Conservation (phyloP, 2,888 invertebrate species). For the Sipha maydis region DNA sequence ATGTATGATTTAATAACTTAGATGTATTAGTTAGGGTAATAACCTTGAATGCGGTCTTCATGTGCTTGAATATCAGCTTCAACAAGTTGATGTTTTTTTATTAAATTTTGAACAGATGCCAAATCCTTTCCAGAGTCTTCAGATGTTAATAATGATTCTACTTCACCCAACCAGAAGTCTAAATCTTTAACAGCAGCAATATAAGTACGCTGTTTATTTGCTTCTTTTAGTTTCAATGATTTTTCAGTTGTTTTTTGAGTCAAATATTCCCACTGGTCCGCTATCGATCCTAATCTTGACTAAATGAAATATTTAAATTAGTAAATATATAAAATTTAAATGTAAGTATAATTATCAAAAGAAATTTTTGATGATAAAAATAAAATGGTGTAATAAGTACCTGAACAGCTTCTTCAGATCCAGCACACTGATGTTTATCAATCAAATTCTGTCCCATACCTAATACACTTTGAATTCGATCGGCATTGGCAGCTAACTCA, state of each 20-base stretch:
- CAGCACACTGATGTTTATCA: constrained; percentile 95
- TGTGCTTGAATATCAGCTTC: constrained; percentile 98
- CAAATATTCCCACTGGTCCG: constrained; percentile 98
- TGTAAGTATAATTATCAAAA: not conserved
- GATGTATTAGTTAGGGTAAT: not conserved
- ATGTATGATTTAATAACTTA: not conserved
- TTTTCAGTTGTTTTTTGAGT: constrained; percentile 99
- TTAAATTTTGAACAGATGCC: constrained; percentile 97
- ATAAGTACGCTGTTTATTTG: constrained; percentile 98
- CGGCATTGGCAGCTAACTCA: constrained; percentile 97
- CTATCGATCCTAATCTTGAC: constrained; percentile 86
- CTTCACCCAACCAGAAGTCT: constrained; percentile 99
- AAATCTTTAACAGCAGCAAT: constrained; percentile 99
- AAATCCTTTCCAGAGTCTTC: constrained; percentile 98
- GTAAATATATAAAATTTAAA: not conserved
- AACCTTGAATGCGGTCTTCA: constrained; percentile 89
- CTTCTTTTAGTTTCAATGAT: constrained; percentile 96
- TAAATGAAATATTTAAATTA: constrained; percentile 64
- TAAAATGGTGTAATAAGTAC: constrained; percentile 67
- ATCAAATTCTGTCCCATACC: constrained; percentile 95
- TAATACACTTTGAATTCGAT: constrained; percentile 94
- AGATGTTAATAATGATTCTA: constrained; percentile 92
- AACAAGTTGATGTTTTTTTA: constrained; percentile 97
- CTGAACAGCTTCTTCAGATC: constrained; percentile 97
- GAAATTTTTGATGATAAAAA: not conserved